Evolutionary conservation across 2,113 vertebrate species (phyloP), one percentile per base, ranked within the genome.

Genomic region (Delphinus delphis): DNA sequence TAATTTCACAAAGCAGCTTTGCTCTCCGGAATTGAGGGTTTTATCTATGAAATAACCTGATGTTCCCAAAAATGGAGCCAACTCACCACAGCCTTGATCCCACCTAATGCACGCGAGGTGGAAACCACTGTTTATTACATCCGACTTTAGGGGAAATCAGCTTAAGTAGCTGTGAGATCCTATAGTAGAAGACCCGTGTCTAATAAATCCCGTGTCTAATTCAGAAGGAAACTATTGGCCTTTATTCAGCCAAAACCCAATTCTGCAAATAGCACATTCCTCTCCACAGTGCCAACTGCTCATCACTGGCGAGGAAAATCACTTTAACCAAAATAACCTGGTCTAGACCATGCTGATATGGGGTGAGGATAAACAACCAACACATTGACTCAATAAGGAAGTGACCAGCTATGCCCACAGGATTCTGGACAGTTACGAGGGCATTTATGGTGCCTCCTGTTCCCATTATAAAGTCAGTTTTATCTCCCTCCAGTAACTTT

Each of bases 31-130:
- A 77, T 2, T 4, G 23, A 86, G 82, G 31, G 1, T 36, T 58
- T 76, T 20, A n/a, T 31, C n/a, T 50, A 9, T 0, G 7, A 62
- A 73, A 79, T 18, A 73, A 67, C 25, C 8, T 4, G 20, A 21
- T 7, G 1, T n/a, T 76, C 20, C 13, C 1, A 3, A 4, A 47
- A 18, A 33, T 0, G 0, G 18, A 41, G 36, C 14, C 67, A n/a
- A 6, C 26, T 8, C 20, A 2, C 70, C 9, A 1, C 15, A 13
- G 8, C 4, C 28, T 7, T 23, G 18, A 80, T 15, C 25, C 13
- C 11, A 12, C 63, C 44, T 41, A 10, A n/a, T 12, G 47, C 36
- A 15, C 6, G 0, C 4, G 0, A 3, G n/a, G 41, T 10, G 8
- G 36, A 80, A 55, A 70, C 50, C 28, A 2, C 41, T 58, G 1